phyloP scores from a whole-genome alignment of 2,797 vertebrate genomes.

The Gouania willdenowi region DNA sequence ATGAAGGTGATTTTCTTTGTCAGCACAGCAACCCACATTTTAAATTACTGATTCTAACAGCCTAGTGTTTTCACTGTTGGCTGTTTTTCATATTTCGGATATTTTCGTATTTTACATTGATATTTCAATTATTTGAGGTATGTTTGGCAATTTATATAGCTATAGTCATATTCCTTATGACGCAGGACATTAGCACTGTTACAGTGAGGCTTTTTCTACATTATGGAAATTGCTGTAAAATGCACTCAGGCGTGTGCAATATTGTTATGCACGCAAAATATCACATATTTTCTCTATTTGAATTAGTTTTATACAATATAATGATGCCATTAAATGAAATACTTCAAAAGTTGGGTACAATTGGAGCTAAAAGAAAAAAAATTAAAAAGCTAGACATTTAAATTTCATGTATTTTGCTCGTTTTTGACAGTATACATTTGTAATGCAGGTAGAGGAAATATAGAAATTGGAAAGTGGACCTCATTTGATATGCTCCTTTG shows the following conservation, averaged over 20 bases:
- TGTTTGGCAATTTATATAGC: too few relatives aligned
- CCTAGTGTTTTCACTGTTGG: constrained; percentile 5
- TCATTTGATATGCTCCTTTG: constrained; percentile 2
- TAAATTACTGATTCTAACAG: constrained; percentile 25
- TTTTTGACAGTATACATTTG: not conserved
- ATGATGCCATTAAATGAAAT: too few relatives aligned
- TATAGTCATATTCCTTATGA: too few relatives aligned
- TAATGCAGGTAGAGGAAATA: not conserved
- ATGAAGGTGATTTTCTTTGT: constrained; percentile 42
- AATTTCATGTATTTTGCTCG: too few relatives aligned
- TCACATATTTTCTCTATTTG: constrained; percentile 1
- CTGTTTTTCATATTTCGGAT: too few relatives aligned
- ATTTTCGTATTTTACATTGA: too few relatives aligned
- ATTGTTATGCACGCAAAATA: constrained; percentile 20
- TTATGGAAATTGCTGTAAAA: not conserved
- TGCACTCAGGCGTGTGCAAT: constrained; percentile 15
- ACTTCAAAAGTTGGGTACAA: too few relatives aligned
- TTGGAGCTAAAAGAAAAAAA: too few relatives aligned
- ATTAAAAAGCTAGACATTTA: too few relatives aligned
- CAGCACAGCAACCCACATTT: constrained; percentile 32
- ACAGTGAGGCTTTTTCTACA: not conserved
- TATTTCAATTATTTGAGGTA: too few relatives aligned
- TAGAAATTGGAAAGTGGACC: not conserved
- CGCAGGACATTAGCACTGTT: too few relatives aligned
- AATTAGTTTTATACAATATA: constrained; percentile 11